Conservation (phyloP, 2,797 vertebrate genomes). For the Paguma larvata region DNA sequence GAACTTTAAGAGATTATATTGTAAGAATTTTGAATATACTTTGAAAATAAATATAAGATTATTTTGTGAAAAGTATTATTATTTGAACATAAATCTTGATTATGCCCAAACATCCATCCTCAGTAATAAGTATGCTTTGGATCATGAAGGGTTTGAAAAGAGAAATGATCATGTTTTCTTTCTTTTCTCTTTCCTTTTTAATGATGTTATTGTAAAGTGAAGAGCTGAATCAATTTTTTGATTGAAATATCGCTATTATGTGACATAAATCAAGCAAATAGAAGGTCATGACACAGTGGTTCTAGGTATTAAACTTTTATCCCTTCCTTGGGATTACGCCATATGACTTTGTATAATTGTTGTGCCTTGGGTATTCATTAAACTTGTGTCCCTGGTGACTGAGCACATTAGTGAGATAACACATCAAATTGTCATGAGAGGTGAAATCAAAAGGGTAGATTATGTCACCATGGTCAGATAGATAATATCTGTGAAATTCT, state of each 20-base stretch:
- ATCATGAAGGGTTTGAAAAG: not conserved
- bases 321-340: not conserved
- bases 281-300: not conserved
- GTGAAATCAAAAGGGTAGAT: slow-evolving; percentile 37
- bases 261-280: not conserved
- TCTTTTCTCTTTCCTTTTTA: not conserved
- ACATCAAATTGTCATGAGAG: slow-evolving; percentile 27
- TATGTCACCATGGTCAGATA: slow-evolving; percentile 7
- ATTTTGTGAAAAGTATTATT: not conserved
- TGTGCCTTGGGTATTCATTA: slow-evolving; percentile 72
- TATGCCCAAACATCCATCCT: not conserved
- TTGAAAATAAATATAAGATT: not conserved
- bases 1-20: not conserved
- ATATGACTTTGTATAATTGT: not conserved
- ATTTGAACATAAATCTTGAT: not conserved
- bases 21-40: not conserved
- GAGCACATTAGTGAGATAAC: slow-evolving; percentile 30
- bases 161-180: not conserved
- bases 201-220: not conserved
- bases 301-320: slow-evolving; percentile 13
- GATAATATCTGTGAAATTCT: not conserved
- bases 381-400: not conserved
- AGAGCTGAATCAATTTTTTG: not conserved
- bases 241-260: not conserved
- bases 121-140: not conserved